Evolutionary conservation across 2,113 vertebrate species (phyloP), one percentile per base, ranked within the genome.

Genomic region (Lagopus muta): DNA sequence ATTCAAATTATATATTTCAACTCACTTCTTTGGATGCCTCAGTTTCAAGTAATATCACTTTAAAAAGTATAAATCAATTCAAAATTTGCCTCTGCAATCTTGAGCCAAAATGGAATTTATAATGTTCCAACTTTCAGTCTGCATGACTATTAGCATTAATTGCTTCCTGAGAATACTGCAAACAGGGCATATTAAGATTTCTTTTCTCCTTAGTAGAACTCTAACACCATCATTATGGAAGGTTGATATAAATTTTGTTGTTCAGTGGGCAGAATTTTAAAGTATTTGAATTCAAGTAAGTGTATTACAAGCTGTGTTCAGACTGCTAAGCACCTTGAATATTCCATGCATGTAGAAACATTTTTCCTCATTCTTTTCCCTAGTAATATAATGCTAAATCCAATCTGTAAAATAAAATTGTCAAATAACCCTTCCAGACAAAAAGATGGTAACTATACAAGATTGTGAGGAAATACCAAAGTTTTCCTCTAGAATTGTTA

Each of bases 101-200:
- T 61, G 36, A 90, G 40, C 36, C 74, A 57, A 48, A 62, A 50
- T 89, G n/a, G 71, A 89, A 90, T 94, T 79, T 25, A 34, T 69
- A 89, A 87, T 79, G 61, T 71, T 92, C 66, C 88, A 84, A 12
- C 64, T 93, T 95, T n/a, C 43, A 92, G 48, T 58, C 48, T 65
- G 30, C 22, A 19, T 66, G n/a, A 52, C 43, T 84, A 72, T 92
- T 90, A 92, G 22, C 73, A 89, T 90, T 86, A 95, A 92, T 79
- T 90, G 62, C 40, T 94, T 95, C 48, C 71, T 73, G 43, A 75
- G 66, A 89, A 79, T 66, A 69, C 27, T 58, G 45, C 80, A 93
- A 82, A 93, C 57, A 85, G 60, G 92, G 52, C 48, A 71, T 50
- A 82, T 75, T 78, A 86, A 92, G 40, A 86, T 90, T 79, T 82